phyloP scores from a whole-genome alignment of 2,797 vertebrate genomes.

The Cryptoprocta ferox region DNA sequence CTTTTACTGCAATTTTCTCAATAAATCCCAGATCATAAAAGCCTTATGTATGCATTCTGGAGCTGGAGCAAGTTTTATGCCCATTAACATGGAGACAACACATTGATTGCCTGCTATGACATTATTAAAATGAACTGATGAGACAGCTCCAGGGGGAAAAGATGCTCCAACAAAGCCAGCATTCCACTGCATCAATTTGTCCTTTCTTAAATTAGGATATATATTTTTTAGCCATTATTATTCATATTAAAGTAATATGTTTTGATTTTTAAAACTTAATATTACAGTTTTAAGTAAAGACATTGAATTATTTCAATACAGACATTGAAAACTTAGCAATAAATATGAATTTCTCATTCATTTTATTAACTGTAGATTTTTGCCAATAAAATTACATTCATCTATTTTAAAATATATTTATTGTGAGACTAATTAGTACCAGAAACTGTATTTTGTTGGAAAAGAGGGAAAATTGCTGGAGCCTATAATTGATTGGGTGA shows the following conservation, averaged over 20 bases:
- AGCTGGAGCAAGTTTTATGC: slow-evolving; percentile 85
- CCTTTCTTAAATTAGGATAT: slow-evolving; percentile 82
- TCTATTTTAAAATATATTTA: background rate
- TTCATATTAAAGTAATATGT: background rate
- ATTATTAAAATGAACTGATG: slow-evolving; percentile 84
- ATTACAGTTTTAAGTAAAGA: background rate
- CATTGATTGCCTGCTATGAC: slow-evolving; percentile 86
- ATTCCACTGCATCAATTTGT: slow-evolving; percentile 79
- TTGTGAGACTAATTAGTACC: background rate
- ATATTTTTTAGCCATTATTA: background rate
- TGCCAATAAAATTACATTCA: background rate
- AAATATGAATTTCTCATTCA: background rate
- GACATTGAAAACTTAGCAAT: background rate
- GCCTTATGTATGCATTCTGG: slow-evolving; percentile 82
- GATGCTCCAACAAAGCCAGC: slow-evolving; percentile 82
- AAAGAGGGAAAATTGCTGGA: background rate
- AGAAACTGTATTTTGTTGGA: background rate
- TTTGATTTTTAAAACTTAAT: background rate
- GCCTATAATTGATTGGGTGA: background rate
- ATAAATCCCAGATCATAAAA: slow-evolving; percentile 86
- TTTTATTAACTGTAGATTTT: background rate
- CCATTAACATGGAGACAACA: slow-evolving; percentile 88
- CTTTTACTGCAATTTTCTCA: slow-evolving; percentile 84
- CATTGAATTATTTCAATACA: background rate
- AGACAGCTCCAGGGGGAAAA: slow-evolving; percentile 59